Base-by-base conservation (phyloP, 2,888 invertebrate genomes). In the Opisthograptis luteolata region DNA sequence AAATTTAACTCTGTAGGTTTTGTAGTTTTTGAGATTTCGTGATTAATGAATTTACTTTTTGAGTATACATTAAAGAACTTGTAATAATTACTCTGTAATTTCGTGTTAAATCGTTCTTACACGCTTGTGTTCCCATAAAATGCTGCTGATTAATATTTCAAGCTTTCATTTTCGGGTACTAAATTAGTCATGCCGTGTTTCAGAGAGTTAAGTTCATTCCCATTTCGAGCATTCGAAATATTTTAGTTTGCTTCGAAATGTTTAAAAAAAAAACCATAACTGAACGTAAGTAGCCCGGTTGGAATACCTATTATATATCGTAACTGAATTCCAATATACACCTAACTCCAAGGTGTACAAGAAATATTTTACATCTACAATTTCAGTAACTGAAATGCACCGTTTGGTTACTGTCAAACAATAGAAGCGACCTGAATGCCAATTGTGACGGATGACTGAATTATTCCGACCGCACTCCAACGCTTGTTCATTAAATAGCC, bases 401-500 rank as follows among this genome's bases (percentile, higher is more conserved):
- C 45, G 35, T 27, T n/a, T 14, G 41, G 20, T 22, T 41, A 51
- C 42, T 53, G 27, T 42, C 47, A 35, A 42, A 50, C 56, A 45
- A 39, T 51, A 41, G 27, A 47, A 52, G 40, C 47, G 55, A 55
- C 53, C 58, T 51, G 41, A 53, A 60, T 58, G 53, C 47, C 55
- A 34, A 55, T 57, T 39, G 48, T 37, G 50, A 42, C 47, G 43
- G 52, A 48, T 45, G 41, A 46, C 44, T 34, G 49, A 39, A 41
- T 44, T 35, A 53, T 52, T 37, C 40, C 47, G 37, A 47, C 46
- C 49, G 41, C 54, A 55, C 52, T 45, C 14, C 17, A 45, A 40
- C 31, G 43, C 25, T 37, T 35, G 50, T 48, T 37, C 19, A 36
- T 30, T 51, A 43, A 59, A 50, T 46, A 50, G 42, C 27, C 32